A percentile compares a stretch with the other conserved stretches of the same genome.
Evolutionary conservation across 2,797 vertebrate species (phyloP).

Genomic region (Mormyrops attenuatus): DNA sequence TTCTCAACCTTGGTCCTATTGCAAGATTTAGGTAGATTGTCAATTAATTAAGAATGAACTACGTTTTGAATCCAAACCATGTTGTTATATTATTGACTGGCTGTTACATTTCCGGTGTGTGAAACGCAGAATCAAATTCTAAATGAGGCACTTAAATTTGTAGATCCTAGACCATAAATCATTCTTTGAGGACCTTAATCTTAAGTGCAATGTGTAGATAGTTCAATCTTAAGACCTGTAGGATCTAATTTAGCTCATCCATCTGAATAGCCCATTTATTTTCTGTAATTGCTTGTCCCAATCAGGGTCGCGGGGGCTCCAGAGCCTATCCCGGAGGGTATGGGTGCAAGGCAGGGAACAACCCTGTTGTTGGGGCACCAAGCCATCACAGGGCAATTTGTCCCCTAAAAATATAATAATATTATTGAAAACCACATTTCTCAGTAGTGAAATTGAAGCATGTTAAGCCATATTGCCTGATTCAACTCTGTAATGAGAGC

Average conservation of each 20-base stretch:
- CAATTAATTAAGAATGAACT: constrained; percentile 4
- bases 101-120: neutral
- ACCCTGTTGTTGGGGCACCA: neutral
- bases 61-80: neutral
- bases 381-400: neutral
- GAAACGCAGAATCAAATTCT: neutral
- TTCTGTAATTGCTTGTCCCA: neutral
- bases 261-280: neutral
- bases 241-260: neutral
- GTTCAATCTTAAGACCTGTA: neutral
- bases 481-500: neutral
- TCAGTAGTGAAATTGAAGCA: neutral
- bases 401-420: neutral
- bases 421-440: neutral
- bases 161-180: neutral
- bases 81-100: neutral
- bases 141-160: neutral
- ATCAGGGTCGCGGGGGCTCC: neutral
- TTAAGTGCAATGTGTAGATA: neutral
- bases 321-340: neutral
- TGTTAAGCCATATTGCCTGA: neutral
- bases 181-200: neutral
- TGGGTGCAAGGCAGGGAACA: neutral
- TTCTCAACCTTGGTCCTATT: neutral
- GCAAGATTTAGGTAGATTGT: neutral